Base-by-base conservation (phyloP, 2,797 vertebrate species). In the Peromyscus melanophrys region DNA sequence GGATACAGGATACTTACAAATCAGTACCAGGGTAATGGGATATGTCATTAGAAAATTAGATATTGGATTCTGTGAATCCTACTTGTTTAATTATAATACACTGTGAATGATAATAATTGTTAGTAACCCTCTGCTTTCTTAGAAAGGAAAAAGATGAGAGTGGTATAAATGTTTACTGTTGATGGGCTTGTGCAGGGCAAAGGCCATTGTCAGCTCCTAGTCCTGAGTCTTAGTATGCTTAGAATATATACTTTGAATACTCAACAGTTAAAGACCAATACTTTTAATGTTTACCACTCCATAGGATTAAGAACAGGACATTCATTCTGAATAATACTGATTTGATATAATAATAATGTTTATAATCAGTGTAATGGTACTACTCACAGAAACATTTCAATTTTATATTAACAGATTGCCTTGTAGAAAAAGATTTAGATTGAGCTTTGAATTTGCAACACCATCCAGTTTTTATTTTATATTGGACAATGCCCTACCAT, bases 331-430 rank as follows among this genome's bases (percentile, higher is more conserved):
- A 65, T 57, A 57, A 93, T 77, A 83, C 4, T 80, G 23, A 61
- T 65, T 21, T 76, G 89, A 75, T 27, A 2, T 77, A 37, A 78
- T 57, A 65, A 31, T 73, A 90, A 91, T 57, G 0, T 78, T 96
- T 90, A 89, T 43, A 75, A 61, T 83, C 37, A 86, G 21, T 61
- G 46, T 88, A 57, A 89, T 93, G 84, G n/a, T 76, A 49, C 49
- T 80, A 19, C 14, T 37, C 69, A 91, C 6, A 76, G 29, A 92
- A 96, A 76, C 3, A 46, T 82, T 93, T 34, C 40, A 55, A 83
- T 75, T 95, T 96, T 65, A 3, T 94, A 96, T 71, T 90, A 94
- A 95, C 2, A 84, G 75, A 29, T 78, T 16, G 25, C 1, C 1
- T 88, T 77, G 57, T 3, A 69, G 23, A 73, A 89, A 96, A 90